Evolutionary conservation across 2,113 vertebrate species (phyloP), one percentile per base, ranked within the genome.

Genomic region (Psophia crepitans): DNA sequence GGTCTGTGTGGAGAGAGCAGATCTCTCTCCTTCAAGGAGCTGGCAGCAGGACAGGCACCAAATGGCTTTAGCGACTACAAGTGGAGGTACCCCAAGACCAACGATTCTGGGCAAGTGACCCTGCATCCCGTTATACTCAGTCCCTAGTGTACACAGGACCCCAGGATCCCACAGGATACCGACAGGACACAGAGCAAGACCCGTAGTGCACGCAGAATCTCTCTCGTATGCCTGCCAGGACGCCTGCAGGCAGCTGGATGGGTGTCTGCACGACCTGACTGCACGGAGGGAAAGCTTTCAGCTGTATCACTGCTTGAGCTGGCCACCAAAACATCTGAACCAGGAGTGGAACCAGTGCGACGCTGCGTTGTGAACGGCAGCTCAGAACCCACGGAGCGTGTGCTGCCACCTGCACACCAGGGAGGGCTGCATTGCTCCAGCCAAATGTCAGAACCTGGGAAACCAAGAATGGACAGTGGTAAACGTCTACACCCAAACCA

Each of bases 161-260:
- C 37, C 46, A 32, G 48, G 48, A 35, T 16, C 48, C 16, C 6
- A 1, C 8, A 35, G 57, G 48, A 35, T 26, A 8, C 6, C 37
- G 21, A 21, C 12, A 12, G 78, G n/a, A 26, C 64, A 33, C 33
- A 21, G 69, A 17, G 28, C 53, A 58, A 46, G 43, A 32, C 32
- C 57, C 32, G 33, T 19, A 44, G 37, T 6, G 1, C 2, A 6
- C 5, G 30, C 14, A 39, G 21, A 9, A 5, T 7, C 14, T 7
- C 14, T 6, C 6, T 33, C 21, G 27, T 11, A 6, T 13, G 27
- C 27, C 27, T 56, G 14, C 69, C 69, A 54, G n/a, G 81, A 26
- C 20, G 37, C 5, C 21, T 21, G 46, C 13, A 9, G 39, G 48
- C 26, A 27, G 58, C 11, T 37, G 49, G 58, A 18, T 46, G 41